These are phyloP conservation scores for Venusia cambrica DNA, from an alignment of 2,888 invertebrate genomes.

Conservation along the genomic window DNA sequence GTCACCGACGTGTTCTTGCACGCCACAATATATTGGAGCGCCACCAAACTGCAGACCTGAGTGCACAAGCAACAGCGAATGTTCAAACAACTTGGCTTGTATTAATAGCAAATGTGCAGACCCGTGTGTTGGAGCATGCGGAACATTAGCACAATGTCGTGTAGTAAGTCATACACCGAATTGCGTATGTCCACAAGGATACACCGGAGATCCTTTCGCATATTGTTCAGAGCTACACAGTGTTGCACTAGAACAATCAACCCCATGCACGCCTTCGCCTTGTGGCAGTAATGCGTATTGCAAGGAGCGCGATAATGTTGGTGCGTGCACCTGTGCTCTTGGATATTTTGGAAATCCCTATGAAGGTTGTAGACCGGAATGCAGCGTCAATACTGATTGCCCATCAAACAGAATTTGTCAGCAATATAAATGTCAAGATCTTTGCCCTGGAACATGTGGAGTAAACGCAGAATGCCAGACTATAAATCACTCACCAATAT, in stretches of 20 bases:
- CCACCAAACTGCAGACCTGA: conserved; percentile 88
- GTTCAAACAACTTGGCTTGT: conserved; percentile 84
- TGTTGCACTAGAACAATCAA: conserved; percentile 59
- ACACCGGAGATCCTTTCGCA: conserved; percentile 87
- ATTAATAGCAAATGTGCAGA: conserved; percentile 87
- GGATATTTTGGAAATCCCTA: conserved; percentile 84
- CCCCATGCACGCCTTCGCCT: conserved; percentile 85
- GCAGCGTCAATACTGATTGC: conserved; percentile 87
- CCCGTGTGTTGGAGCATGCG: conserved; percentile 87
- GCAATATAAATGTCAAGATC: conserved; percentile 87
- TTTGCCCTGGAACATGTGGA: conserved; percentile 89
- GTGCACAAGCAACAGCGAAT: conserved; percentile 87
- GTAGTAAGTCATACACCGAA: conserved; percentile 87
- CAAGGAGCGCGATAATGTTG: conserved; percentile 84
- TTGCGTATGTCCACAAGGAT: conserved; percentile 84
- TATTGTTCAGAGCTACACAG: conserved; percentile 75
- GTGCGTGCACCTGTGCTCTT: conserved; percentile 84
- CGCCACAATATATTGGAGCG: conserved; percentile 83
- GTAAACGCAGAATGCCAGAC: conserved; percentile 87
- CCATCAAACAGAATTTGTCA: conserved; percentile 86
- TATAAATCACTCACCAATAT: conserved; percentile 86
- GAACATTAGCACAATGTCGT: conserved; percentile 85
- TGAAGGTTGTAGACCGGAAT: conserved; percentile 88
- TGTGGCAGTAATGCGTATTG: conserved; percentile 88
- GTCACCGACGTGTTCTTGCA: conserved; percentile 85